Conservation (phyloP, 1,140 invertebrate genomes). For the Globodera ellingtonae region DNA sequence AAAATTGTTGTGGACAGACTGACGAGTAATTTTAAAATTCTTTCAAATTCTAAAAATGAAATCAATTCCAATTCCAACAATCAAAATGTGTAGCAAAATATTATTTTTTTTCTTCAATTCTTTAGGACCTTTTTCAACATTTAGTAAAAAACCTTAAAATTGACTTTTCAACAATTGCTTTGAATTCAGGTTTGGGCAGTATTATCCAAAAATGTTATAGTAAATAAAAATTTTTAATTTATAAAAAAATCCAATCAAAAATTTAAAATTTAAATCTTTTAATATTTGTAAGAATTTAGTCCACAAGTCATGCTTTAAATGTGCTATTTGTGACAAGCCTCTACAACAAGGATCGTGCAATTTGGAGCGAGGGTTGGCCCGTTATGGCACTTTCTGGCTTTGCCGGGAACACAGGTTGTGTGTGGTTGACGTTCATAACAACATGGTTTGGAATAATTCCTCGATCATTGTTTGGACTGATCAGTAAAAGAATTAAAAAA, state of each 20-base stretch:
- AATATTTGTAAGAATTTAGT: background rate
- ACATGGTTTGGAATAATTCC: no score
- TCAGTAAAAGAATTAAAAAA: no score
- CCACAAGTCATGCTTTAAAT: constrained; percentile 16
- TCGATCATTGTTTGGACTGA: no score
- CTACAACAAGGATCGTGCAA: constrained; percentile 16
- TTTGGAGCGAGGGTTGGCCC: constrained; percentile 6
- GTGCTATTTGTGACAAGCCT: constrained; percentile 23
- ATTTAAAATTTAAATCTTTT: no score
- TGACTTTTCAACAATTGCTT: no score
- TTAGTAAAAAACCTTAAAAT: no score
- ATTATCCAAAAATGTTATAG: background rate
- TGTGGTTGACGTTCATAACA: background rate
- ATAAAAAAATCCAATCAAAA: no score
- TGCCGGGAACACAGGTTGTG: constrained; percentile 5
- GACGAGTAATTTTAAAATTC: constrained; percentile 7
- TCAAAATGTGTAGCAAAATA: no score
- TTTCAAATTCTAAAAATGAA: background rate
- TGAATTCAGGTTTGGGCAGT: no score
- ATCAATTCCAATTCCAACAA: no score
- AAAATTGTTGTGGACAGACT: constrained; percentile 17
- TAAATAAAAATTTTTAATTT: background rate
- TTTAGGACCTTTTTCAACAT: no score
- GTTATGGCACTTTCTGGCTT: constrained; percentile 15
- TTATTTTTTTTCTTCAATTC: no score